Conservation (phyloP, 2,113 vertebrate genomes). For the Cyrtonyx montezumae region DNA sequence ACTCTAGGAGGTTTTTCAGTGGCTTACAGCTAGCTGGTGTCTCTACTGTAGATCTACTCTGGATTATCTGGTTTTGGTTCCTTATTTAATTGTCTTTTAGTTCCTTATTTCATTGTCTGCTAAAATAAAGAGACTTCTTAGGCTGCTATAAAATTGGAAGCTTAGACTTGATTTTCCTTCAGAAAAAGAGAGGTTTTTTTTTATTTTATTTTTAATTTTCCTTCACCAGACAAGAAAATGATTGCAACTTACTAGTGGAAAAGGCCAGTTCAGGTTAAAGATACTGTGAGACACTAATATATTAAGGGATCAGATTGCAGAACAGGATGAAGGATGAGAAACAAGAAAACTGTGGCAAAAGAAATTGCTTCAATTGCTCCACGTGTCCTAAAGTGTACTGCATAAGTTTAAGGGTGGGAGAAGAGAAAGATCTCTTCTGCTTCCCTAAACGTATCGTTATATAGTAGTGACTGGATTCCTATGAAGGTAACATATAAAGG, state of each 20-base stretch:
- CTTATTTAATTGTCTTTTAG: not conserved
- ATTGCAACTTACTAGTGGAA: not conserved
- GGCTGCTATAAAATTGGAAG: not conserved
- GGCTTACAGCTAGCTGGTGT: not conserved
- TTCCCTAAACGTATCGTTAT: not conserved
- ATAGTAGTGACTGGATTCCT: constrained; percentile 23
- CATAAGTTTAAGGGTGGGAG: not conserved
- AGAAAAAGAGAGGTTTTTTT: not conserved
- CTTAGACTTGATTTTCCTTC: not conserved
- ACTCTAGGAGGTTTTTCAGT: not conserved
- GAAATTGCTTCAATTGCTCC: not conserved
- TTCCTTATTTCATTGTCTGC: not conserved
- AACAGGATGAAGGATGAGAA: not conserved
- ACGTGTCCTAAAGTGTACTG: not conserved
- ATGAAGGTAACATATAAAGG: not conserved
- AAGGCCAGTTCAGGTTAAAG: not conserved
- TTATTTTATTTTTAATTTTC: not conserved
- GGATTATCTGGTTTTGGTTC: not conserved
- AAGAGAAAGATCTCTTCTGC: not conserved
- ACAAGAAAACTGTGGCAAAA: not conserved
- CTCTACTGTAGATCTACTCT: not conserved
- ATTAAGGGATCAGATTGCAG: not conserved
- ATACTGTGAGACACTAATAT: not conserved
- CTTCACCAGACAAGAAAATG: not conserved
- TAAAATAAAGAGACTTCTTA: not conserved